These are phyloP conservation scores for Gymnocypris eckloni DNA, from an alignment of 2,797 vertebrate species.

Conservation along the genomic window DNA sequence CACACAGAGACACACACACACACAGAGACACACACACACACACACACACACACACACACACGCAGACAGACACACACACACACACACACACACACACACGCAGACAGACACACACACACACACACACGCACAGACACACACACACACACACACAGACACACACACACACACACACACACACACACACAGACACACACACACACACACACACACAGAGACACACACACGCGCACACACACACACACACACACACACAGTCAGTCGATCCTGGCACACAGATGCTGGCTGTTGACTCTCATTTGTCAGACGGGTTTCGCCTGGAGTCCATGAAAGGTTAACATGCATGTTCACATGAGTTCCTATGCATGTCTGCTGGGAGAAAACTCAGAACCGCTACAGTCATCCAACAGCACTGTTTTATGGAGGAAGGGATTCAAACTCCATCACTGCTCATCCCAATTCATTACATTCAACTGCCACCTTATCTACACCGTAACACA, in stretches of 20 bases:
- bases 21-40: no score
- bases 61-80: no score
- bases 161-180: no score
- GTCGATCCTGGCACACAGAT: constrained; percentile 57
- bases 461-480: neutral
- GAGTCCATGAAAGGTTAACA: constrained; percentile 63
- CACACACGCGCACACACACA: neutral
- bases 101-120: no score
- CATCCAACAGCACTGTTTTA: neutral
- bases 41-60: no score
- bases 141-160: no score
- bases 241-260: constrained; percentile 28
- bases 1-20: no score
- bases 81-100: no score
- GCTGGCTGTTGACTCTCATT: constrained; percentile 66
- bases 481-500: neutral
- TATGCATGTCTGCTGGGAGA: constrained; percentile 7
- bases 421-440: neutral
- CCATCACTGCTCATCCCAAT: neutral
- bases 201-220: no score
- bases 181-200: no score
- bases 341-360: constrained; percentile 30
- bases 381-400: constrained; percentile 3
- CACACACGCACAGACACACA: no score
- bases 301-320: constrained; percentile 61